Evolutionary conservation across 2,113 vertebrate species (phyloP).

Genomic region (Riparia riparia): DNA sequence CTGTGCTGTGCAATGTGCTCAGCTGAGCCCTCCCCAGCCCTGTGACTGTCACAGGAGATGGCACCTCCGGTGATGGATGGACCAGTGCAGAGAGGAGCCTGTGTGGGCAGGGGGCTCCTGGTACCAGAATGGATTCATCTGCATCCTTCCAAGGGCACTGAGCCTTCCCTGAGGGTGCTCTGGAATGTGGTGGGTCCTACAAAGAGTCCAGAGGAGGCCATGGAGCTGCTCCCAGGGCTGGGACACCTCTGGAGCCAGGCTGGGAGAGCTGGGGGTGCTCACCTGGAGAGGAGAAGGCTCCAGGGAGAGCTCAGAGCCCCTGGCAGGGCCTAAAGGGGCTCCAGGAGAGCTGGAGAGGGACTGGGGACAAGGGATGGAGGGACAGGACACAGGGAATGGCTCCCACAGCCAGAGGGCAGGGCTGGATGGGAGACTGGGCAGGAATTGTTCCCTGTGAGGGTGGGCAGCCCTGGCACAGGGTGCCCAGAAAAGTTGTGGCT

Average conservation of each 20-base stretch:
- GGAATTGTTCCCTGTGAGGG: background rate
- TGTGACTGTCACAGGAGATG: background rate
- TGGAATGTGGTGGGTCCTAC: background rate
- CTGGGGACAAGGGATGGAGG: background rate
- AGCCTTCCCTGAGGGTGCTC: background rate
- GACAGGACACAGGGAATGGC: background rate
- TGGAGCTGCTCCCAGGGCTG: background rate
- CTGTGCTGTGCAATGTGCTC: background rate
- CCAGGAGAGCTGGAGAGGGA: background rate
- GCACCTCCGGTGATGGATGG: background rate
- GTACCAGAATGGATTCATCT: background rate
- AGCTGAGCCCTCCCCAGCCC: background rate
- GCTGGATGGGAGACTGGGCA: accelerated
- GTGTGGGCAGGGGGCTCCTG: background rate
- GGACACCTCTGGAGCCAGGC: background rate
- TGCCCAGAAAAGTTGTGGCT: background rate
- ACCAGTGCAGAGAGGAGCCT: background rate
- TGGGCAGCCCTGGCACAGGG: background rate
- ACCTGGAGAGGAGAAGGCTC: background rate
- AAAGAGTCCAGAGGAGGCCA: background rate
- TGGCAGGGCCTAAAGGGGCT: accelerated
- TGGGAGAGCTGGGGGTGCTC: background rate
- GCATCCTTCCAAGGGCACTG: background rate
- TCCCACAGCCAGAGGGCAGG: background rate
- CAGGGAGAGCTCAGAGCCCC: background rate